Evolutionary conservation across 2,113 vertebrate genomes (phyloP), one percentile per base, ranked within the genome.

Genomic region (Brachyhypopomus occidentalis): DNA sequence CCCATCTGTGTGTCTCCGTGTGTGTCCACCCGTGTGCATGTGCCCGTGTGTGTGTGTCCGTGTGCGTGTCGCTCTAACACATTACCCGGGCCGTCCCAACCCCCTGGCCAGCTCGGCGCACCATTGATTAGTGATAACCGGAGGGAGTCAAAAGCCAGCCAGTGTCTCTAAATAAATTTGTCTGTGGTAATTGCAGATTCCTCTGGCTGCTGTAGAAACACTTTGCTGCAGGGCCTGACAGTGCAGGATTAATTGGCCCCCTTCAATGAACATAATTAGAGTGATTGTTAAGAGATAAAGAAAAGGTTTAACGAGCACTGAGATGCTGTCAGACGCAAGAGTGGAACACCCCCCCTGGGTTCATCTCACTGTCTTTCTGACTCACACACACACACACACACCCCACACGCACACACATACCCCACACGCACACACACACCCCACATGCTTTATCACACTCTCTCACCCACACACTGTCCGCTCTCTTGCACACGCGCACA

Each of bases 81-180:
- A 30, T n/a, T n/a, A 30, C 30, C 30, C 78, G 79, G 38, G 23
- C 90, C 91, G 88, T 78, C 78, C 77, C 78, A 73, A 20, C 84
- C 84, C 80, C 82, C 87, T 87, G 70, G n/a, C 75, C 83, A 63
- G 89, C 89, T 88, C 91, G 88, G 93, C 82, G 89, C 91, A 89
- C 90, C 93, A 89, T 92, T 95, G 94, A 95, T 95, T 94, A 89
- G 79, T 89, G 90, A 86, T 95, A 95, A 96, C 95, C 94, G 94
- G 92, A 94, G 92, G 88, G 90, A 94, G 92, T 92, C 91, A 92
- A 90, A 93, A 88, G 92, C 88, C 85, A 88, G 91, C 91, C 90
- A 94, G 93, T 95, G 94, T 94, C 88, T 88, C 91, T 93, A 95
- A 95, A 95, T 95, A 95, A 94, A 94, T 95, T 93, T 94, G 92